Conservation (phyloP, 2,888 invertebrate genomes). For the Diplazon laetatorius region DNA sequence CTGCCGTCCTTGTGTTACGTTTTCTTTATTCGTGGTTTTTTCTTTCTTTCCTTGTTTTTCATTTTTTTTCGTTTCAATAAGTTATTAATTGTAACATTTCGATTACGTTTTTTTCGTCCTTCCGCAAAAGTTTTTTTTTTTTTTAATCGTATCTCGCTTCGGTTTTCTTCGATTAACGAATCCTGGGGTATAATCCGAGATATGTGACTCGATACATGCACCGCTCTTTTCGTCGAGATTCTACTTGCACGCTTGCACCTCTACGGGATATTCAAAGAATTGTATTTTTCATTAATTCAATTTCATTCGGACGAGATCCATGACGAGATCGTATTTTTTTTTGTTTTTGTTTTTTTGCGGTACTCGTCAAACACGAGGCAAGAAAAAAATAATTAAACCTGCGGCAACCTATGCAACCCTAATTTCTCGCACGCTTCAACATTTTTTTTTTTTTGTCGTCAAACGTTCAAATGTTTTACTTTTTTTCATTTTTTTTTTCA, state of each 20-base stretch:
- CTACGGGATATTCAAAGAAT: constrained; percentile 57
- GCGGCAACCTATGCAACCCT: constrained; percentile 43
- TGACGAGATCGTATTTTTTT: not conserved
- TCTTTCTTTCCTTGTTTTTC: too few species aligned
- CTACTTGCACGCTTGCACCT: constrained; percentile 52
- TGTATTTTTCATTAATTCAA: constrained; percentile 45
- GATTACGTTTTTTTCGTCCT: too few species aligned
- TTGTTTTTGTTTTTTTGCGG: too few species aligned
- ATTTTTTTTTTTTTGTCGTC: constrained; percentile 12
- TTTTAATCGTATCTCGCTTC: constrained; percentile 46
- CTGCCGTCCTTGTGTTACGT: constrained; percentile 40
- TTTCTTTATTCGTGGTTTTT: not conserved
- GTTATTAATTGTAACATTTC: constrained; percentile 47
- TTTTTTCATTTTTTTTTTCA: constrained; percentile 18
- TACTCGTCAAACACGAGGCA: constrained; percentile 17
- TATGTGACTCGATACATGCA: constrained; percentile 55
- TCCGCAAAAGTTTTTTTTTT: constrained; percentile 21
- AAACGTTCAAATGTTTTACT: constrained; percentile 14
- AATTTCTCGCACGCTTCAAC: not conserved
- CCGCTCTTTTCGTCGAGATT: constrained; percentile 52
- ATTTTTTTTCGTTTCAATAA: too few species aligned
- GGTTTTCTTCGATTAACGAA: constrained; percentile 52
- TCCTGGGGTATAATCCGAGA: constrained; percentile 52
- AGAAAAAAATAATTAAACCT: too few species aligned
- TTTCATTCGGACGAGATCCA: not conserved